Evolutionary conservation across 2,113 vertebrate species (phyloP), one percentile per base, ranked within the genome.

Genomic region (Carassius auratus): DNA sequence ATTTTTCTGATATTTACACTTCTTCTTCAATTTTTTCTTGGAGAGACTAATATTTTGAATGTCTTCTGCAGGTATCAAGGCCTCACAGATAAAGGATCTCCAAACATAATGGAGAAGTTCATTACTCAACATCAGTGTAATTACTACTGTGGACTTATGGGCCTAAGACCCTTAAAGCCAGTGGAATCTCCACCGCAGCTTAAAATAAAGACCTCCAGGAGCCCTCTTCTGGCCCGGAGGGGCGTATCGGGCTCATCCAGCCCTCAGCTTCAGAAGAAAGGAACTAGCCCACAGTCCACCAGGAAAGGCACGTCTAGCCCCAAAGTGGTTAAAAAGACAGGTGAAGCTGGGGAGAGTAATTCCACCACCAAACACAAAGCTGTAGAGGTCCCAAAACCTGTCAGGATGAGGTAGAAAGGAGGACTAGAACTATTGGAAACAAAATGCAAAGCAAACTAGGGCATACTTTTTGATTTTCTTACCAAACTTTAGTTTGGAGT

Each of bases 201-300:
- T 74, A 99, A 97, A 88, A 90, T 92, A 2, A 99, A 98, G 90
- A 95, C 95, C 82, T 96, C 97, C 84, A 96, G 92, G 90, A 99
- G 98, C 90, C 98, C 98, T 30, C 90, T 95, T 69, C 76, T 95
- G 33, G 94, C 94, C 86, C 95, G 98, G 89, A 99, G 96, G 86
- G 85, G 94, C 17, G 79, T 89, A 0, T 77, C 93, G 0, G 89
- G 95, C 17, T 96, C 97, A 21, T 93, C 93, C 88, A 99, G 97
- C 89, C 98, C 98, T 5, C 97, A 97, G 89, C 89, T 95, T 26
- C 97, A 95, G 90, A 96, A 95, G 91, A 99, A 97, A 92, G 95
- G 93, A 3, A 84, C 89, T 17, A 99, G 97, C 86, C 97, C 97
- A 52, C 97, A 97, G 92, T 88, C 92, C 19, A 36, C 84, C 36